Base-by-base conservation (phyloP, 2,888 invertebrate genomes). In the Drosophila mimica region DNA sequence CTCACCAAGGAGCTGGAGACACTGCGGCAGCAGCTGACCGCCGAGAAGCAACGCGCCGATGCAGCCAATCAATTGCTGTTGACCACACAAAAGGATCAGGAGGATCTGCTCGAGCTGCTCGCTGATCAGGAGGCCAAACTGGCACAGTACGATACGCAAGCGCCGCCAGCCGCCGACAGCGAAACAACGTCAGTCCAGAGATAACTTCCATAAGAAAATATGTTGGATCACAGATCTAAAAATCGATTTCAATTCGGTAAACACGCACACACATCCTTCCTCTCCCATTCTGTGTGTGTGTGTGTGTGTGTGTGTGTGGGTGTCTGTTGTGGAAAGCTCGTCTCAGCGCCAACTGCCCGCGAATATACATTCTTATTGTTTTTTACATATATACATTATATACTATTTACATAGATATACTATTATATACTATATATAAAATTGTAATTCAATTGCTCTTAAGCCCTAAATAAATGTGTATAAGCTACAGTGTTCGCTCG, bases 51-150 rank as follows among this genome's bases (percentile, higher is more conserved):
- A 36, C 79, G 89, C 1, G 89, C 91, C 4, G 89, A 89, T 51
- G 75, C 70, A 5, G 88, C 85, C 4, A 79, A 81, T 20, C 83
- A 92, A 0, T 95, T 96, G 79, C 91, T 97, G 79, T 95, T 95
- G 48, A 94, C 94, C 78, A 90, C 98, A 74, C 95, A 95, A 90
- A 97, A 96, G 91, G 99, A 99, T 90, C 99, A 99, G 92, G 99
- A 99, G 83, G 98, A 99, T 93, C 93, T 99, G 74, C 93, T 99
- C 65, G 96, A 97, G 89, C 93, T 99, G 68, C 94, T 99, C 46
- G 96, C 97, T 0, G 98, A 99, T 92, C 98, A 99, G 94, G 99
- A 93, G 72, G 91, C 91, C 61, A 96, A 96, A 92, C 93, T 97
- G 43, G 94, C 94, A 53, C 94, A 95, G 59, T 97, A 96, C 92